These are phyloP conservation scores for Gadus chalcogrammus DNA, from an alignment of 2,113 vertebrate species.

Conservation along the genomic window DNA sequence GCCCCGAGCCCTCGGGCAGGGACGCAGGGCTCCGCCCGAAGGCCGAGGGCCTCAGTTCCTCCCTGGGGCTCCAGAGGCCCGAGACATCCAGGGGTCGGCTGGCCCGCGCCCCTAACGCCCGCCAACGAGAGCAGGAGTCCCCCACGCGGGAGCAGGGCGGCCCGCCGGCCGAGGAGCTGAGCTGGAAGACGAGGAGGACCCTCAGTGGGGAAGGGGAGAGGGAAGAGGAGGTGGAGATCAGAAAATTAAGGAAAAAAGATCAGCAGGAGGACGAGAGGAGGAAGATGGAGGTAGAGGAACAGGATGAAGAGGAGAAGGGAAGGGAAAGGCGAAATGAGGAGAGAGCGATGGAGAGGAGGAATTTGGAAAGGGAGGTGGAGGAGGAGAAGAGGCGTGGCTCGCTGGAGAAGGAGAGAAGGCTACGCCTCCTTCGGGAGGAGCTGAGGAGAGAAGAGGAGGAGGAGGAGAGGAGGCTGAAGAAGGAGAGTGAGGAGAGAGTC, in stretches of 20 bases:
- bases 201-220: neutral
- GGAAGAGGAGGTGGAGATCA: constrained; percentile 19
- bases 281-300: neutral
- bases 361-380: constrained; percentile 33
- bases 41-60: neutral
- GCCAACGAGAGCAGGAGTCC: neutral
- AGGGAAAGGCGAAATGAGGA: constrained; percentile 2
- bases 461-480: constrained; percentile 63
- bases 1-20: constrained; percentile 33
- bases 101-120: constrained; percentile 1
- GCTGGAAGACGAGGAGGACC: constrained; percentile 2
- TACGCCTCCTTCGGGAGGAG: constrained; percentile 54
- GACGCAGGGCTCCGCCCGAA: neutral
- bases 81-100: constrained; percentile 58
- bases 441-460: constrained; percentile 65
- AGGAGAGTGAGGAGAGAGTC: constrained; percentile 74
- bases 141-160: neutral
- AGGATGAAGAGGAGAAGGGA: constrained; percentile 26
- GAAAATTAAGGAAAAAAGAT: constrained; percentile 21
- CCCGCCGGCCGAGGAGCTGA: constrained; percentile 6
- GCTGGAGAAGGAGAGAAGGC: constrained; percentile 37
- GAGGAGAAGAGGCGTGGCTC: constrained; percentile 16
- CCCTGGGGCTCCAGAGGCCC: constrained; percentile 40
- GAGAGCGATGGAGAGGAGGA: constrained; percentile 35
- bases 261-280: neutral